Base-by-base conservation (phyloP, 2,888 invertebrate species). In the Eupithecia subfuscata region DNA sequence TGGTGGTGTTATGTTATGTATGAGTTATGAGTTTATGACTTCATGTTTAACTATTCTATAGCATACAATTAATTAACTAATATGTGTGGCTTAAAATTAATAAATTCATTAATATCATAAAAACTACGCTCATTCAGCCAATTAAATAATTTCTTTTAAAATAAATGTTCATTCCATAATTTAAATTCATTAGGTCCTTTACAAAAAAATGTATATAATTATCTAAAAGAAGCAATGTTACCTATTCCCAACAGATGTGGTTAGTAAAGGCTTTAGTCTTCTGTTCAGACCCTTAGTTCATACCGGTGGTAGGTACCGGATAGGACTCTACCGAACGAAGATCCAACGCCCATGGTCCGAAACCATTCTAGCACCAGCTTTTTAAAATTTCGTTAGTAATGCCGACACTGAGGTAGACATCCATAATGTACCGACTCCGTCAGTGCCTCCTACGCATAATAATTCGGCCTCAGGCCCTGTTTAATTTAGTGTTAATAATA, bases 401-500 rank as follows among this genome's bases (percentile, higher is more conserved):
- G 30, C 37, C 64, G 71, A 48, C 72, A 76, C 52, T 18, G 68
- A 63, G 64, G 30, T 60, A 25, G 34, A 70, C 22, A 45, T 22
- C 71, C 52, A 37, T 70, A 45, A 25, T 18, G 65, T 64, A 71
- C 70, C 48, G 69, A 68, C 30, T 67, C 43, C 12, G 69, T 70
- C 68, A 18, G 71, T 73, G 73, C 79, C 79, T 79, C 83, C 83
- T 74, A 82, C 82, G 75, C 77, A 73, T 71, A 78, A 78, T 78
- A 77, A 80, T 80, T 74, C 74, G 79, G 75, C 74, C 78, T 77
- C 75, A 74, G 73, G 67, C 71, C 64, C 64, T 76, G 76, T 78
- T 80, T 80, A 78, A 79, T 81, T 82, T 82, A 73, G 75, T 80
- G 78, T 80, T 76, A 82, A 79, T 78, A 80, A 78, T 73, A 48